Evolutionary conservation across 1,140 invertebrate genomes (phyloP), one percentile per base, ranked within the genome.

Genomic region (Lepidurus packardi): DNA sequence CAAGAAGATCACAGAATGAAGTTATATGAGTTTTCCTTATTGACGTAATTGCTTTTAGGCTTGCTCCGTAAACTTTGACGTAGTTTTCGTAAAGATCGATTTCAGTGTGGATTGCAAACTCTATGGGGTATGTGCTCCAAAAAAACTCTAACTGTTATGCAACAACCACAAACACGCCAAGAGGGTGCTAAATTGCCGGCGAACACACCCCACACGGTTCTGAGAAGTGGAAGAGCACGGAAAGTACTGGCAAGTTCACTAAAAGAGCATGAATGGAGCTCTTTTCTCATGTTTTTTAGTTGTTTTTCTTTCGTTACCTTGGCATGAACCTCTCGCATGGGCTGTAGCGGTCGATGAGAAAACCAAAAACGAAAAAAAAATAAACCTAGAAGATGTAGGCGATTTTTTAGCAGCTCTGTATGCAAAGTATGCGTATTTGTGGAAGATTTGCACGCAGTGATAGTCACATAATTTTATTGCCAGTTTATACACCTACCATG

Each of bases 401-500:
- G 6, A 21, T 11, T 65, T 16, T 7, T 65, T 65, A 3, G 34
- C 34, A 34, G 34, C 34, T 34, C 34, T 34, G 34, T 34, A 34
- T 34, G 34, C 34, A 34, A 34, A 34, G 34, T 34, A 34, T 34
- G 4, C 34, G 34, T 34, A 34, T 34, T 34, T 34, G 21, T 16
- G 6, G 53, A 65, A 9, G 21, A 65, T 65, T 8, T 65, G 53
- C 53, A 65, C 53, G 53, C 16, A 9, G 21, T 7, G 16, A n/a
- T 65, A 65, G 53, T 65, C 53, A 65, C 53, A 65, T 65, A 1
- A 7, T 65, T 65, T 65, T 65, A 65, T 65, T 65, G 53, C 3
- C 53, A 65, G 13, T 65, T 65, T 65, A 65, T 65, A 65, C 53
- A 65, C 53, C 53, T 7, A 65, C 53, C 53, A 21, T 65, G 53